These are phyloP conservation scores for Siniperca chuatsi DNA, from an alignment of 2,113 vertebrate species.

Conservation along the genomic window DNA sequence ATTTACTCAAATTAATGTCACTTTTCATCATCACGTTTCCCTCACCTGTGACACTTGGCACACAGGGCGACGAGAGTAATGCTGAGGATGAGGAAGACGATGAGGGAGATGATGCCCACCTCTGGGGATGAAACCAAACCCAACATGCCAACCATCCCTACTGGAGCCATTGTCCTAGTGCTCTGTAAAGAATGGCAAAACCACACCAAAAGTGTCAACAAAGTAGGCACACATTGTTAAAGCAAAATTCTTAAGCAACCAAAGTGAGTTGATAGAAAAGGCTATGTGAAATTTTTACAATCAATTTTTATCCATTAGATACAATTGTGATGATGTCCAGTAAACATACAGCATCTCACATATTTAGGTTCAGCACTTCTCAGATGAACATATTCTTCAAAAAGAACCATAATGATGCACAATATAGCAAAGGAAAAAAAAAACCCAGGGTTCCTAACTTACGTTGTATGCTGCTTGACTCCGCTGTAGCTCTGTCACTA, in stretches of 20 bases:
- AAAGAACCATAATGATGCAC: neutral
- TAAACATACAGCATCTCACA: neutral
- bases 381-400: neutral
- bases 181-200: constrained; percentile 25
- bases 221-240: neutral
- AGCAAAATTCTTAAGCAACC: neutral
- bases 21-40: neutral
- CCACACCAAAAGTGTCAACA: neutral
- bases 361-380: neutral
- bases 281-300: neutral
- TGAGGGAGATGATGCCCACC: constrained; percentile 66
- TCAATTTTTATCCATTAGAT: neutral
- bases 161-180: constrained; percentile 70
- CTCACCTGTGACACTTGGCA: constrained; percentile 69
- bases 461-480: constrained; percentile 42
- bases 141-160: constrained; percentile 38
- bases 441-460: constrained; percentile 16
- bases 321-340: neutral
- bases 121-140: constrained; percentile 65
- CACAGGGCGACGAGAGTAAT: constrained; percentile 70
- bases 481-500: constrained; percentile 29
- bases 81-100: constrained; percentile 73
- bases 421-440: neutral
- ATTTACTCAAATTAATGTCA: neutral
- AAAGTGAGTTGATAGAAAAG: neutral